These are phyloP conservation scores for Botia almorhae DNA, from an alignment of 2,797 vertebrate species.

Conservation along the genomic window DNA sequence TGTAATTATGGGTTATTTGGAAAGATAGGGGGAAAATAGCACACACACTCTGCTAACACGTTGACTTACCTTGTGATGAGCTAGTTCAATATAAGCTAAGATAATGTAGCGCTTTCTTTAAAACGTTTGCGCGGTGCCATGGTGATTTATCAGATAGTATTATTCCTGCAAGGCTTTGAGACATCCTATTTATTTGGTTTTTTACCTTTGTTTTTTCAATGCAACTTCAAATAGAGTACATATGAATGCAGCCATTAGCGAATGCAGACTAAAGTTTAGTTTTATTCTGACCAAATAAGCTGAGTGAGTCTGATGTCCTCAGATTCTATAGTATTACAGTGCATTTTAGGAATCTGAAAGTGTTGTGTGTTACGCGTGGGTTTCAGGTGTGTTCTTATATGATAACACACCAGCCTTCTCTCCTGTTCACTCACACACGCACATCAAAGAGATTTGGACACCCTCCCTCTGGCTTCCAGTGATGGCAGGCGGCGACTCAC, in stretches of 20 bases:
- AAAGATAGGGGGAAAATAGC: conserved; percentile 65
- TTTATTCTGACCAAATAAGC: neutral
- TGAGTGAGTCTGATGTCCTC: neutral
- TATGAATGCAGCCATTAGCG: neutral
- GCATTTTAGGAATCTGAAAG: neutral
- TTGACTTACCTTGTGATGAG: conserved; percentile 62
- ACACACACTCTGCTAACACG: conserved; percentile 50
- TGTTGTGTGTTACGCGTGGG: neutral
- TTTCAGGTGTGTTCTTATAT: neutral
- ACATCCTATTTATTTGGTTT: conserved; percentile 9
- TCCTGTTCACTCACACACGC: conserved; percentile 4
- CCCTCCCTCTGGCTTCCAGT: neutral
- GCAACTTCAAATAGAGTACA: neutral
- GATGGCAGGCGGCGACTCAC: conserved; percentile 3
- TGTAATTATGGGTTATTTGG: conserved; percentile 72
- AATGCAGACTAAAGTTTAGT: neutral
- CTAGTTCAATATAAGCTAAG: neutral
- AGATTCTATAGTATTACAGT: neutral
- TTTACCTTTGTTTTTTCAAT: conserved; percentile 2
- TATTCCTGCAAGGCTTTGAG: conserved; percentile 3
- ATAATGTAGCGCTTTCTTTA: neutral
- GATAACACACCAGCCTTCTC: conserved; percentile 9
- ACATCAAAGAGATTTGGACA: conserved; percentile 28
- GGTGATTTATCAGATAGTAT: neutral
- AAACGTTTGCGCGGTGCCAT: neutral